Conservation (phyloP, 2,113 vertebrate genomes). For the Macrotus californicus region DNA sequence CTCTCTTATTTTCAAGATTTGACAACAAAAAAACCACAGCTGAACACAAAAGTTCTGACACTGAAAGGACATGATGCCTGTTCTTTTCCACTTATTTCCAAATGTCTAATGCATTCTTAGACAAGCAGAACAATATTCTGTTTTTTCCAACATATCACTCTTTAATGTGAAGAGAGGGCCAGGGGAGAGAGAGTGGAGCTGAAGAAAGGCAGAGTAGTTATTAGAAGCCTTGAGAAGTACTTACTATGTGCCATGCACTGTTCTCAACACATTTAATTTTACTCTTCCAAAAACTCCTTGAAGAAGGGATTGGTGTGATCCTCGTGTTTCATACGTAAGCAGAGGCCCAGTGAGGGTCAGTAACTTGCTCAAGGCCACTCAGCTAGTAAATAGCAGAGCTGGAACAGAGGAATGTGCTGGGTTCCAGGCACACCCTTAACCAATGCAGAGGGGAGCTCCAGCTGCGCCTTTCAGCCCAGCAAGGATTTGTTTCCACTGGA, state of each 20-base stretch:
- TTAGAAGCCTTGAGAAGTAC: neutral
- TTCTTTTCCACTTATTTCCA: neutral
- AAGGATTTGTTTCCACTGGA: neutral
- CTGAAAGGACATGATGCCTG: neutral
- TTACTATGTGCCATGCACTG: neutral
- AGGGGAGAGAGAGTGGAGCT: neutral
- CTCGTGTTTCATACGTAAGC: neutral
- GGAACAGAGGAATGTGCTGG: neutral
- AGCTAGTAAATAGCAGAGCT: neutral
- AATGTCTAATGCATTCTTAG: neutral
- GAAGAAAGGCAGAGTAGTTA: neutral
- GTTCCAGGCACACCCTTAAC: neutral
- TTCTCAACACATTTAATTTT: neutral
- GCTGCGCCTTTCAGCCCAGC: neutral
- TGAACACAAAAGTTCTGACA: neutral
- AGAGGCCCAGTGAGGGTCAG: neutral
- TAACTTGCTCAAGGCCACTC: neutral
- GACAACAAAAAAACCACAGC: neutral
- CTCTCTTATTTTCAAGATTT: neutral
- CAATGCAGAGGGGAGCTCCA: neutral
- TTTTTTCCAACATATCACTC: neutral
- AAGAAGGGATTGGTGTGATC: neutral
- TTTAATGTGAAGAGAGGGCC: neutral
- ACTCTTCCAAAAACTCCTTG: neutral
- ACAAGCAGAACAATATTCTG: neutral